These are phyloP conservation scores for Pelochelys cantorii DNA, from an alignment of 2,797 vertebrate genomes.

Conservation along the genomic window DNA sequence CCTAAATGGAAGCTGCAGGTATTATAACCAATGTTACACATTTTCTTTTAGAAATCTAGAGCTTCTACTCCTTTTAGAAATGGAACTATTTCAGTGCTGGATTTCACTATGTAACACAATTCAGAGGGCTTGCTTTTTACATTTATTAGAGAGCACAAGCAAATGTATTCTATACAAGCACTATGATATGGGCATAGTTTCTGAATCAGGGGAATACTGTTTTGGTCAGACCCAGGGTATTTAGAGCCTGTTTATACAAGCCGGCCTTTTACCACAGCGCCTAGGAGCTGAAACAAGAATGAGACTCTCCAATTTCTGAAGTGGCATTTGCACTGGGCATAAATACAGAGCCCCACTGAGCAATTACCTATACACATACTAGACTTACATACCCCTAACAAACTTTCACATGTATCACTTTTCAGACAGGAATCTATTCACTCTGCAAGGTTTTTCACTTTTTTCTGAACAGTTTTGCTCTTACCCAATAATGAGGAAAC, in stretches of 20 bases:
- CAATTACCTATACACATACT: not conserved
- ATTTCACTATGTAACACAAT: not conserved
- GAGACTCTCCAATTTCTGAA: not conserved
- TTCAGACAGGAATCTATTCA: not conserved
- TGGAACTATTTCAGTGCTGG: not conserved
- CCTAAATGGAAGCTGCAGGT: not conserved
- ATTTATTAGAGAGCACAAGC: not conserved
- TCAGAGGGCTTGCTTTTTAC: not conserved
- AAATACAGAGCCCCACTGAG: not conserved
- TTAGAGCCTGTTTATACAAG: not conserved
- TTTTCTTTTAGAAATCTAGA: not conserved
- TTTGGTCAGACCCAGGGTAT: not conserved
- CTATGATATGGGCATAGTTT: not conserved
- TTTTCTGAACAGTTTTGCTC: conserved; percentile 11
- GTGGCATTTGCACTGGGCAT: not conserved
- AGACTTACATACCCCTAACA: not conserved
- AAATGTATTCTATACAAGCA: not conserved
- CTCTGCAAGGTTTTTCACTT: not conserved
- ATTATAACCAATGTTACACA: not conserved
- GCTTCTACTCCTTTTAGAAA: not conserved
- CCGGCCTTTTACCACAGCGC: not conserved
- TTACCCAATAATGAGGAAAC: conserved; percentile 98
- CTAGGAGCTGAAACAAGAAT: not conserved
- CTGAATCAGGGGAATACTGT: not conserved
- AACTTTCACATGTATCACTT: not conserved